A percentile compares a stretch with the other conserved stretches of the same genome.
Evolutionary conservation across 1,140 invertebrate genomes (phyloP).

Genomic region (Lepeophtheirus salmonis): DNA sequence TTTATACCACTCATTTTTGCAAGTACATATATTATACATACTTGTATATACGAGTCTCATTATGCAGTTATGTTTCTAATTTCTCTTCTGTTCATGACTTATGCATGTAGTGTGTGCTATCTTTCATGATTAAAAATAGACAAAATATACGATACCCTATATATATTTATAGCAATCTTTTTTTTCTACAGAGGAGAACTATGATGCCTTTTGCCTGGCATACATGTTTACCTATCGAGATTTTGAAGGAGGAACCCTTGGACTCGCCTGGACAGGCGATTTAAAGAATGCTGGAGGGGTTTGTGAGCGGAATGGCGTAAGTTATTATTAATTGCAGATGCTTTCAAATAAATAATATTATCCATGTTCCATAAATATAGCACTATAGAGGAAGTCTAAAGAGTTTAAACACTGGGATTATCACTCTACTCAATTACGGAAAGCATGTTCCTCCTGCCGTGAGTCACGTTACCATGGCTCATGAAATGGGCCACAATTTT

Average conservation of each 20-base stretch:
- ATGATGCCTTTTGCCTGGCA: slow-evolving; percentile 91
- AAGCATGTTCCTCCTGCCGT: slow-evolving; percentile 94
- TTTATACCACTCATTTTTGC: no score
- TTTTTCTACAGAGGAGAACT: slow-evolving; percentile 86
- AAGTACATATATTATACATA: no score
- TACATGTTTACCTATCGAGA: slow-evolving; percentile 98
- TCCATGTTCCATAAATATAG: no score
- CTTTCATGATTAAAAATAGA: no score
- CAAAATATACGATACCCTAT: no score
- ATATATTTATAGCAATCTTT: no score
- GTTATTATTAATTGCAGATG: no score
- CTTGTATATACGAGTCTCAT: no score
- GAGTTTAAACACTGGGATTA: slow-evolving; percentile 92
- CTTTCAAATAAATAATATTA: no score
- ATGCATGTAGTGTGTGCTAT: no score
- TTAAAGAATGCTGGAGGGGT: slow-evolving; percentile 83
- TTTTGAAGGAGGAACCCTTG: slow-evolving; percentile 94
- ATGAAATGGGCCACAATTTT: slow-evolving; percentile 99
- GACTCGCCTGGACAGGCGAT: slow-evolving; percentile 90
- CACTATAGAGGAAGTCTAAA: slow-evolving; percentile 82
- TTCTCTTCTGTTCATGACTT: no score
- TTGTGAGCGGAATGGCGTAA: slow-evolving; percentile 77
- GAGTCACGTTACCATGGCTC: slow-evolving; percentile 93
- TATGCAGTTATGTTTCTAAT: no score
- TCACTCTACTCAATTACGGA: slow-evolving; percentile 92